These are phyloP conservation scores for Phenacoccus solenopsis DNA, from an alignment of 1,140 invertebrate genomes.

Conservation along the genomic window DNA sequence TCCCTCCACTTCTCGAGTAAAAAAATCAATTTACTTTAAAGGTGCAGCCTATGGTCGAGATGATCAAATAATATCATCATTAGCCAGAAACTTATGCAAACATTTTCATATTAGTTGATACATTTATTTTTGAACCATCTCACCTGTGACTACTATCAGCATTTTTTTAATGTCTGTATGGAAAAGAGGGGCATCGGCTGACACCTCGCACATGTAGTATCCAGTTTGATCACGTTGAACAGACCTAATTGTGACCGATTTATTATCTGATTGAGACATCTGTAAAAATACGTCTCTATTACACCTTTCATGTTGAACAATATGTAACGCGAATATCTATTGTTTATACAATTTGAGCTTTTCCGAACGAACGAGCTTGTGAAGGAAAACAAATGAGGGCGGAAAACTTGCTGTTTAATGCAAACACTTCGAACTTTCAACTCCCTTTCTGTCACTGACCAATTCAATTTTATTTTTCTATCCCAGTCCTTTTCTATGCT, in stretches of 20 bases:
- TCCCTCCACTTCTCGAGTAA: too few species aligned
- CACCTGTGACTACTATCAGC: slow-evolving; percentile 20
- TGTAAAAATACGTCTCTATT: slow-evolving; percentile 30
- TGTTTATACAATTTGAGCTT: too few species aligned
- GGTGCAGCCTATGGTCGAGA: too few species aligned
- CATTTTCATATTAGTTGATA: too few species aligned
- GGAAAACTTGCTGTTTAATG: not conserved
- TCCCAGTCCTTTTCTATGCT: not conserved
- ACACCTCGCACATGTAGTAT: slow-evolving; percentile 66
- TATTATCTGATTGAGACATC: slow-evolving; percentile 39
- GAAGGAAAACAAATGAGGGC: not conserved
- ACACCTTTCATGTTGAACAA: not conserved
- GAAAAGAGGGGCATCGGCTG: slow-evolving; percentile 74
- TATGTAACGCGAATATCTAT: too few species aligned
- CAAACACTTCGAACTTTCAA: not conserved
- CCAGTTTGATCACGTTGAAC: slow-evolving; percentile 48
- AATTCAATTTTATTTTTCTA: not conserved
- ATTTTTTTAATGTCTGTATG: slow-evolving; percentile 44
- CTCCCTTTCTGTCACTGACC: not conserved
- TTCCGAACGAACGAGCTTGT: not conserved
- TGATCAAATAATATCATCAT: too few species aligned
- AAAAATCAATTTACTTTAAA: too few species aligned
- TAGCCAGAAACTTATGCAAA: too few species aligned
- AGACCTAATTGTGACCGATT: slow-evolving; percentile 41
- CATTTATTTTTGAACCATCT: too few species aligned